Percentiles rank a stretch among this genome's conserved stretches.
Conservation (phyloP, 2,113 vertebrate genomes). For the Sakesphorus luctuosus region DNA sequence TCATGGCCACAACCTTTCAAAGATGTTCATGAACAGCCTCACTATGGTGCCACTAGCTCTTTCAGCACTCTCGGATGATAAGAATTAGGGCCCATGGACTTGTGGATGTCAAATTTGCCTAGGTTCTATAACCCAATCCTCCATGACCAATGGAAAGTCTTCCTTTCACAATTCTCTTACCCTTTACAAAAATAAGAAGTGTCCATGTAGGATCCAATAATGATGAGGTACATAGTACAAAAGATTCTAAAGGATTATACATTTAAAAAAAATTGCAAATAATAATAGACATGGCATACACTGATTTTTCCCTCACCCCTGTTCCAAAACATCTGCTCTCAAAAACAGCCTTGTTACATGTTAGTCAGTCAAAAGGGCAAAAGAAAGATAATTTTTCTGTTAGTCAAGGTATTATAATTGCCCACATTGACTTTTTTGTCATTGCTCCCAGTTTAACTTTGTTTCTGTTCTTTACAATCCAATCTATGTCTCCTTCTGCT, state of each 20-base stretch:
- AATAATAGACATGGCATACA: background rate
- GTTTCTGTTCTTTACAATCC: background rate
- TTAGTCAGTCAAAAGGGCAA: background rate
- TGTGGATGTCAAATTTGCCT: background rate
- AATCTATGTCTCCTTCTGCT: background rate
- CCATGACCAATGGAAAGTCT: background rate
- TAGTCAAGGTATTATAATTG: background rate
- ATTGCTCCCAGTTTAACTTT: background rate
- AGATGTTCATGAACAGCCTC: background rate
- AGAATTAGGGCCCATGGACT: background rate
- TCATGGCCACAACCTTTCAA: background rate
- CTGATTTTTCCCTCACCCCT: background rate
- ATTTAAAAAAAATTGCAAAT: background rate
- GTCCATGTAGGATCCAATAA: background rate
- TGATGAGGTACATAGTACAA: background rate
- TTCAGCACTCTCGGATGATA: background rate
- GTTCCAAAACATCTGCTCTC: background rate
- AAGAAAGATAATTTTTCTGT: accelerated
- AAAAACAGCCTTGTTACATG: background rate
- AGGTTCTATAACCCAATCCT: background rate
- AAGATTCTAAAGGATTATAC: background rate
- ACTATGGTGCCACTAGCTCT: background rate
- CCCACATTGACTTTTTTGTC: background rate
- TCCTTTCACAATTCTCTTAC: background rate
- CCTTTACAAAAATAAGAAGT: background rate